Evolutionary conservation across 2,888 invertebrate species (phyloP), one percentile per base, ranked within the genome.

Genomic region (Epirrhoe tristata): DNA sequence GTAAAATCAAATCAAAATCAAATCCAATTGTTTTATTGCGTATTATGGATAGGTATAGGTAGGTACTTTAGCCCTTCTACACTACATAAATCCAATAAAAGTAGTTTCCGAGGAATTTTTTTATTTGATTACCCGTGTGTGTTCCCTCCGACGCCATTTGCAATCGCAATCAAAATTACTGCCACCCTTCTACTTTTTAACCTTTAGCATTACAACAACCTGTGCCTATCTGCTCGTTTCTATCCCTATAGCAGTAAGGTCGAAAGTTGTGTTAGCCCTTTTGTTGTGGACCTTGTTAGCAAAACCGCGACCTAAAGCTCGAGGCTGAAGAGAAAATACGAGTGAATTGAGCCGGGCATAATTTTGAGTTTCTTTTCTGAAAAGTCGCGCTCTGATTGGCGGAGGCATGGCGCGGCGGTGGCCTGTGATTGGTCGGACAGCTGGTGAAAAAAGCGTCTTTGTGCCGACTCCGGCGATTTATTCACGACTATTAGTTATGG

Each of bases 401-500:
- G 81, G 85, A 82, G 81, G 81, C 74, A 79, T 74, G 68, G 76
- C 69, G 63, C 70, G 72, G 71, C 74, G 76, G 72, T 75, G 78
- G 74, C 77, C 79, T 64, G 77, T 81, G 79, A 91, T 91, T 91
- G 92, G 92, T 85, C 83, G 82, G 74, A 77, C 74, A 73, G 73
- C 77, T 77, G 82, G 76, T 72, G 78, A 82, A 89, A 90, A 91
- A 90, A 88, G 87, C 77, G 79, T 82, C 86, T 88, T 90, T 91
- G 88, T 90, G 89, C 83, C 80, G 84, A 85, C 84, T 82, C 81
- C 82, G 80, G 83, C 86, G 88, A 89, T 88, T 89, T 88, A 88
- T 90, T 90, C 93, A 86, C 89, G 86, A 89, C 91, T 91, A 91
- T 93, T 93, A 93, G 92, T 92, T 88, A 91, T 85, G 93, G 89